Evolutionary conservation across 2,797 vertebrate species (phyloP), one percentile per base, ranked within the genome.

Genomic region (Lithobates sylvaticus): DNA sequence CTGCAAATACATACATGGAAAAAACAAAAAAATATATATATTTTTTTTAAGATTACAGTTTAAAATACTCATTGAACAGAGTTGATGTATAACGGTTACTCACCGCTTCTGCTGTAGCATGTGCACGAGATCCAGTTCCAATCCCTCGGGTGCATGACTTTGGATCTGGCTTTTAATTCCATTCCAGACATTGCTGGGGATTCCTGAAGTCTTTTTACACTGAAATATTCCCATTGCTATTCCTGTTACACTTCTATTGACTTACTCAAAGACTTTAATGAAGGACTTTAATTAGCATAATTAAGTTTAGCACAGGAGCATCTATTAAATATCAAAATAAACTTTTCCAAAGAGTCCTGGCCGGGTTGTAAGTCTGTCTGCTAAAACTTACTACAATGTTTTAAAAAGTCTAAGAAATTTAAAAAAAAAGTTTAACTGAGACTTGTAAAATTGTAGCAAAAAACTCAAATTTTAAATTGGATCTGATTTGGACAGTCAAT

Each of bases 61-160:
- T 16, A 16, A 54, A 54, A 54, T 5, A 4, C 3, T 5, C 3
- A 54, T 54, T 54, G 50, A 54, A 16, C 16, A 3, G 50, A 54
- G 32, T 32, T 16, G 16, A 54, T 0, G 15, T 5, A 54, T 54
- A 54, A 54, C 4, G 0, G 3, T 54, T 54, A n/a, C 89, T 88
- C 93, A 99, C 97, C 95, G 94, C 93, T 97, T 97, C 88, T 94
- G 94, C 83, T 97, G 96, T 32, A 95, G 90, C 89, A 99, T 91
- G 89, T 96, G 95, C 0, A 95, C 96, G 90, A 97, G 96, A 80
- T 98, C 96, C 91, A 97, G 83, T 92, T 94, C 93, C 92, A 96
- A 94, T 27, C 95, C 91, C 95, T 96, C 95, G 89, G 95, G 93
- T 81, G 96, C 96, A 86, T 93, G 95, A 90, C 95, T 93, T 87